A percentile compares a stretch with the other conserved stretches of the same genome.
Conservation (phyloP, 1,140 invertebrate genomes). For the Plutomurus gul region DNA sequence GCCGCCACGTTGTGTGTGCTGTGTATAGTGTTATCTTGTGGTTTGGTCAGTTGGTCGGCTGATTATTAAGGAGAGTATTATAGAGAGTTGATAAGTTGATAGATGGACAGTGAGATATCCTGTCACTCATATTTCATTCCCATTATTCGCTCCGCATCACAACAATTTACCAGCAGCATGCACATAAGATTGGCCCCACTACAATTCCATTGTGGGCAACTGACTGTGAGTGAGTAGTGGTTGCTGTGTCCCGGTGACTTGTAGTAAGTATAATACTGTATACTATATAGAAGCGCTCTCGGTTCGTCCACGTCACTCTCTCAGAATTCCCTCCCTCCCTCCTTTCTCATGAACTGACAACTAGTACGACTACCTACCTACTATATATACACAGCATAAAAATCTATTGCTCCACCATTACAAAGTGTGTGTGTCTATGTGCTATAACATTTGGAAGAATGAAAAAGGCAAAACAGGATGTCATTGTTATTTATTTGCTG, state of each 20-base stretch:
- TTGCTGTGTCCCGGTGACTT: too few relatives aligned
- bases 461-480: conserved; percentile 7
- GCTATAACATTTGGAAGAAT: not conserved
- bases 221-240: too few relatives aligned
- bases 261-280: too few relatives aligned
- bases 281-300: too few relatives aligned
- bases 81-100: conserved; percentile 30
- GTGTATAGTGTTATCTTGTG: too few relatives aligned
- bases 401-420: not conserved
- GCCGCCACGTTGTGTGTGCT: too few relatives aligned
- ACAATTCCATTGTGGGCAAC: too few relatives aligned
- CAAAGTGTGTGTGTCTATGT: not conserved
- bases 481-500: conserved; percentile 28
- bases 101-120: conserved; percentile 22
- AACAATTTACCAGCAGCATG: not conserved
- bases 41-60: not conserved
- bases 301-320: too few relatives aligned
- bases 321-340: too few relatives aligned
- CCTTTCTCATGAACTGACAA: too few relatives aligned
- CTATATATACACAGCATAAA: not conserved
- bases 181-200: not conserved
- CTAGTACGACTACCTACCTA: not conserved
- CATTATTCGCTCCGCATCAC: not conserved
- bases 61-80: not conserved
- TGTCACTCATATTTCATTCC: conserved; percentile 32